Evolutionary conservation across 2,888 invertebrate genomes (phyloP).

Genomic region (Cryptocephalus moraei): DNA sequence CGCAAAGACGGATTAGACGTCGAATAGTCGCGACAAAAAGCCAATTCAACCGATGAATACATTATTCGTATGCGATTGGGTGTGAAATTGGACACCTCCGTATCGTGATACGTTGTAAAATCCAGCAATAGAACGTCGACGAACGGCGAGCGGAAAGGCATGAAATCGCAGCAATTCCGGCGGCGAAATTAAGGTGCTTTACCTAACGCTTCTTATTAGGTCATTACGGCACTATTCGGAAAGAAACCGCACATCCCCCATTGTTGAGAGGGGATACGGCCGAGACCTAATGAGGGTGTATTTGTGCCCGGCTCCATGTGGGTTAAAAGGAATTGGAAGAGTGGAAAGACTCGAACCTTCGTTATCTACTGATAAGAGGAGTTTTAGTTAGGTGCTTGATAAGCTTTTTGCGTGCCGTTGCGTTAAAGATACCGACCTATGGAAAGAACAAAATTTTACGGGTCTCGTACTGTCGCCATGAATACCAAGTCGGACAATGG

Average conservation of each 20-base stretch:
- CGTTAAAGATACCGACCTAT: too few relatives aligned
- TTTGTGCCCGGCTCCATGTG: too few relatives aligned
- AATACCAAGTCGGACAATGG: too few relatives aligned
- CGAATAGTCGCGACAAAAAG: background rate
- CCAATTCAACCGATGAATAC: background rate
- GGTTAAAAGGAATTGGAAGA: too few relatives aligned
- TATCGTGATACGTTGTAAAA: slow-evolving; percentile 12
- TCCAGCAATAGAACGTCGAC: slow-evolving; percentile 8
- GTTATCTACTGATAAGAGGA: too few relatives aligned
- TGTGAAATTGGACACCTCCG: slow-evolving; percentile 10
- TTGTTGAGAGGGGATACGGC: slow-evolving; percentile 5
- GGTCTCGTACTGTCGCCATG: too few relatives aligned
- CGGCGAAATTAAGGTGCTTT: slow-evolving; percentile 15
- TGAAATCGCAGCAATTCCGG: slow-evolving; percentile 14
- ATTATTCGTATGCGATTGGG: slow-evolving; percentile 6
- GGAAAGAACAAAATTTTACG: too few relatives aligned
- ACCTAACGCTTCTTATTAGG: slow-evolving; percentile 16
- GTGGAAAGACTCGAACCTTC: too few relatives aligned
- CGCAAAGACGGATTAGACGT: background rate
- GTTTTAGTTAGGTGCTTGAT: too few relatives aligned
- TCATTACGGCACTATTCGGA: slow-evolving; percentile 16
- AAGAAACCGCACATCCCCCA: slow-evolving; percentile 13
- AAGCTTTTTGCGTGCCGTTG: too few relatives aligned
- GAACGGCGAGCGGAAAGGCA: slow-evolving; percentile 9
- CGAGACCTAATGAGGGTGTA: slow-evolving; percentile 3